A percentile compares a stretch with the other conserved stretches of the same genome.
phyloP scores from a whole-genome alignment of 2,888 invertebrate species.

The Caenorhabditis angaria region DNA sequence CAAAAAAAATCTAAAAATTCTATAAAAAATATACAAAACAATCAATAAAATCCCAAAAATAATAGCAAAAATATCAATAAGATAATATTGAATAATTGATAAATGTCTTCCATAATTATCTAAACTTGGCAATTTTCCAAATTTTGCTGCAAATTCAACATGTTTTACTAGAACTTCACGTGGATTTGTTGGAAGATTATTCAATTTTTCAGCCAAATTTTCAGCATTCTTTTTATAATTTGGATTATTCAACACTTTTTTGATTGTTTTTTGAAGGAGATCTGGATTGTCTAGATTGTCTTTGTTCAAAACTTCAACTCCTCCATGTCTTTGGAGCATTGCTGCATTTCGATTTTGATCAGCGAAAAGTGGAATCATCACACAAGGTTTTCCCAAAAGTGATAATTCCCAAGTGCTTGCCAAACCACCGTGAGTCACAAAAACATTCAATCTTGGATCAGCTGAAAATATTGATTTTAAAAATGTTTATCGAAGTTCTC shows the following conservation, averaged over 20 bases:
- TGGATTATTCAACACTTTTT: conserved; percentile 5
- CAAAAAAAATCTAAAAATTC: not conserved
- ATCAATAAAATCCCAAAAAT: not conserved
- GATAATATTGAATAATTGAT: conserved; percentile 13
- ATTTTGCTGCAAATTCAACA: conserved; percentile 18
- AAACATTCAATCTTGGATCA: conserved; percentile 20
- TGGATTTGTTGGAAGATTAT: conserved; percentile 43
- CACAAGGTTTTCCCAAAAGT: conserved; percentile 24
- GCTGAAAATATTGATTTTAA: not conserved
- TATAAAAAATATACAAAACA: conserved; percentile 1
- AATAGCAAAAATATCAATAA: conserved; percentile 7
- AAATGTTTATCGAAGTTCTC: not conserved
- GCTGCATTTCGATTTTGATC: conserved; percentile 32
- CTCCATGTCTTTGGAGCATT: conserved; percentile 42
- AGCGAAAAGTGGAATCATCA: conserved; percentile 37
- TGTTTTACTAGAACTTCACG: conserved; percentile 48
- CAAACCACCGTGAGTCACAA: conserved; percentile 39
- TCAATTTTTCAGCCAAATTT: conserved; percentile 41
- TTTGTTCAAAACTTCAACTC: conserved; percentile 41
- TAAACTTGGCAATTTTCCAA: conserved; percentile 27
- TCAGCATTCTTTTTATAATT: conserved; percentile 32
- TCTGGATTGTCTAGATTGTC: conserved; percentile 30
- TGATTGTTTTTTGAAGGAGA: conserved; percentile 4
- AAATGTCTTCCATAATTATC: conserved; percentile 18
- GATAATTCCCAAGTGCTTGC: conserved; percentile 21